Evolutionary conservation across 2,797 vertebrate genomes (phyloP), one percentile per base, ranked within the genome.

Genomic region (Hemitrygon akajei): DNA sequence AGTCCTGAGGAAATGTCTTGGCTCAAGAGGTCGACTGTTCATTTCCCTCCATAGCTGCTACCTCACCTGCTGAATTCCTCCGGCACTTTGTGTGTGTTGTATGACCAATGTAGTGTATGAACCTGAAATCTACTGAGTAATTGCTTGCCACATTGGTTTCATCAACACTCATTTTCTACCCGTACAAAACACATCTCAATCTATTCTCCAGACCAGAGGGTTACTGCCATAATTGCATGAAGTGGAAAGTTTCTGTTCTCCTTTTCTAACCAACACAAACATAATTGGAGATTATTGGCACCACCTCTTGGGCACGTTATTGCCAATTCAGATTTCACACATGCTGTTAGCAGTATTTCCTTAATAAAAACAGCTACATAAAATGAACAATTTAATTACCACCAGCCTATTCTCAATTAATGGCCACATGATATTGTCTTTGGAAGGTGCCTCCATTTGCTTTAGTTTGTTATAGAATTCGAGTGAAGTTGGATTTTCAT

Each of bases 281-380:
- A 89, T 69, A 34, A 60, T 58, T 66, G 12, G 81, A 87, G 25
- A 63, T 69, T 37, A 69, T 69, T 89, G 63, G 86, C 86, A 89
- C 22, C n/a, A 89, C 18, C n/a, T 18, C n/a, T 11, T 34, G 63
- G 16, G n/a, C n/a, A 89, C 69, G n/a, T n/a, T 86, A n/a, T 11
- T 89, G 86, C n/a, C 86, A 89, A 89, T 89, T 89, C 63, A 89
- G n/a, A 89, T 69, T 69, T 89, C 86, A 89, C 60, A 89, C 86
- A 89, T 69, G 86, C n/a, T 69, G 66, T 89, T n/a, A 20, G 20
- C 20, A 66, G 60, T 69, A 89, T 69, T 89, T 16, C 7, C n/a
- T 69, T 89, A 89, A 89, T 37, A 89, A 89, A 63, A 89, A 69
- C 86, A 69, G 86, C 37, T 22, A 69, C 20, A 20, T 89, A 69